A percentile compares a stretch with the other conserved stretches of the same genome.
Conservation (phyloP, 1,140 invertebrate species). For the Euura lappo region DNA sequence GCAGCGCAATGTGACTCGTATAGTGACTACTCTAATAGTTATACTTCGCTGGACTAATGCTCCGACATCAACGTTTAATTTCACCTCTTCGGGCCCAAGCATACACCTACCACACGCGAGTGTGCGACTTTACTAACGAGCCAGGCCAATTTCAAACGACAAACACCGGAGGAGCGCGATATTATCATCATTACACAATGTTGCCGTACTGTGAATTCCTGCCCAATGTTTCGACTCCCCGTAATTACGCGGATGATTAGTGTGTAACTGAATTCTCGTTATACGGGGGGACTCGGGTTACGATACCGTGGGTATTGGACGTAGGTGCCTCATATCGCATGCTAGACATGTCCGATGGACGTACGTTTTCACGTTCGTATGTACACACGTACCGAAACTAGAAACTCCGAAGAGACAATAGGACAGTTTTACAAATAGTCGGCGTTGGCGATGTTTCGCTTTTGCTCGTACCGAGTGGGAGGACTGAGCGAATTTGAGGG, state of each 20-base stretch:
- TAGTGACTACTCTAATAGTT: background rate
- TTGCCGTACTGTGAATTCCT: background rate
- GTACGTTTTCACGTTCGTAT: too few species aligned
- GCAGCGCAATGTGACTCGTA: background rate
- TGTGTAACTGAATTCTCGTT: too few species aligned
- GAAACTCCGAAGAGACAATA: background rate
- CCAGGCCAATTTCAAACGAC: background rate
- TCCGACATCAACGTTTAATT: background rate
- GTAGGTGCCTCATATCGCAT: background rate
- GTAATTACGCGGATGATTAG: too few species aligned
- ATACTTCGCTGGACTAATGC: background rate
- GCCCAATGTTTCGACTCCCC: too few species aligned
- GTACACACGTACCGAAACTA: background rate
- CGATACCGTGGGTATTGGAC: too few species aligned
- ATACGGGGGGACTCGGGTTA: too few species aligned
- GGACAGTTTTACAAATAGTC: constrained; percentile 1
- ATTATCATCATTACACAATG: background rate
- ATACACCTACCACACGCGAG: too few species aligned
- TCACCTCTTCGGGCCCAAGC: background rate
- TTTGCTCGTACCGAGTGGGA: background rate
- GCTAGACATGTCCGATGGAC: background rate
- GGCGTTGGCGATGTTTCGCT: background rate
- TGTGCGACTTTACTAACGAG: background rate
- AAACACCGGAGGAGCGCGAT: background rate
- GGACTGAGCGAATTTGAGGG: background rate